phyloP scores from a whole-genome alignment of 2,113 vertebrate genomes.

The Rhinichthys klamathensis region DNA sequence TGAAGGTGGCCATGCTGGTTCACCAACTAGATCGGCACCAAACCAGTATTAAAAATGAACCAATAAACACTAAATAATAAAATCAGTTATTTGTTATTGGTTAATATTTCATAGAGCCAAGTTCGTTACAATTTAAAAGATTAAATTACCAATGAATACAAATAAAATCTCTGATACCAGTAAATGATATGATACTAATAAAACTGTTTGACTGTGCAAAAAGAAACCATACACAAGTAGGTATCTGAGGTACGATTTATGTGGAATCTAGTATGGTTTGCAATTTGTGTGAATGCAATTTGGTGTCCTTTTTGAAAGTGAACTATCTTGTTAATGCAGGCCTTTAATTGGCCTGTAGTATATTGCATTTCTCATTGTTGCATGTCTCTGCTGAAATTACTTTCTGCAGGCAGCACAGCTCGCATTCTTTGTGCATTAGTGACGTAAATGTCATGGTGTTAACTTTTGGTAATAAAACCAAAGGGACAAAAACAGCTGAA shows the following conservation, averaged over 20 bases:
- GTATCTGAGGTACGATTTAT: neutral
- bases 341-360: neutral
- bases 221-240: too few relatives aligned
- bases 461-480: neutral
- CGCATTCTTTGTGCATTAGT: neutral
- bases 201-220: too few relatives aligned
- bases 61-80: too few relatives aligned
- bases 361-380: conserved; percentile 9
- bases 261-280: neutral
- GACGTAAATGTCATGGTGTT: neutral
- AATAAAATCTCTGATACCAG: neutral
- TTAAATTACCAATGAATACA: neutral
- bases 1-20: neutral
- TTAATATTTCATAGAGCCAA: too few relatives aligned
- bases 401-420: neutral
- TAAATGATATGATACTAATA: too few relatives aligned
- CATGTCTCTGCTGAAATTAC: conserved; percentile 5
- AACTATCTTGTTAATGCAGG: neutral
- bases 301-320: neutral
- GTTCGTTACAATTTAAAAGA: too few relatives aligned
- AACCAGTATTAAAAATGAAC: neutral
- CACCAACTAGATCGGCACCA: neutral
- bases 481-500: neutral
- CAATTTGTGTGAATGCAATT: neutral
- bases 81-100: too few relatives aligned